Percentiles rank a stretch among this genome's conserved stretches.
Conservation (phyloP, 2,797 vertebrate genomes). For the Lindbergichthys nudifrons region DNA sequence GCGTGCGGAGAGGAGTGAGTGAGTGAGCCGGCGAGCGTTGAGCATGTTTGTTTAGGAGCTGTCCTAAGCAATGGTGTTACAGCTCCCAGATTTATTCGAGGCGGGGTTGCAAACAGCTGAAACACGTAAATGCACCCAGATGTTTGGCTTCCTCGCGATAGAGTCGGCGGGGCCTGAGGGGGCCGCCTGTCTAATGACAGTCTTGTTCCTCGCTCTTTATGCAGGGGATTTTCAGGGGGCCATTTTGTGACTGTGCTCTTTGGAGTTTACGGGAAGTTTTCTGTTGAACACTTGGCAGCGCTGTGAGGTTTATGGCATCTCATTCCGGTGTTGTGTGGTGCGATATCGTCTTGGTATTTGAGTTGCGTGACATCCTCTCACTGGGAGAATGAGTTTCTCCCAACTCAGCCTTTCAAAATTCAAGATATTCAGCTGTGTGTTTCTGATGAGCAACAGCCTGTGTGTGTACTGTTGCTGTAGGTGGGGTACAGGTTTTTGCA, state of each 20-base stretch:
- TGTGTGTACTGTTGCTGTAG: constrained; percentile 66
- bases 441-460: constrained; percentile 65
- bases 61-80: constrained; percentile 68
- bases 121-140: constrained; percentile 77
- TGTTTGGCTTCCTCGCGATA: constrained; percentile 71
- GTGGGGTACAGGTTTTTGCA: constrained; percentile 69
- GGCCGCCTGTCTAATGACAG: constrained; percentile 67
- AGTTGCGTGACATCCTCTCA: constrained; percentile 47
- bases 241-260: constrained; percentile 72
- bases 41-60: constrained; percentile 75
- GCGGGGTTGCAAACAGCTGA: constrained; percentile 75
- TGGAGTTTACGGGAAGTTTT: constrained; percentile 71
- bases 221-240: constrained; percentile 63
- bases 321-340: constrained; percentile 27
- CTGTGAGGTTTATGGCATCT: constrained; percentile 52
- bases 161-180: constrained; percentile 53
- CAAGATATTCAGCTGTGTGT: constrained; percentile 57
- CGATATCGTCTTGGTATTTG: constrained; percentile 40
- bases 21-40: constrained; percentile 49
- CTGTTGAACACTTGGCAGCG: constrained; percentile 16
- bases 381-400: constrained; percentile 15
- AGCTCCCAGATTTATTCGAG: constrained; percentile 75
- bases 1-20: constrained; percentile 48
- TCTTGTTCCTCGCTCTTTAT: constrained; percentile 60
- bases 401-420: constrained; percentile 54